Base-by-base conservation (phyloP, 1,140 invertebrate species). In the Drosophila suzukii region DNA sequence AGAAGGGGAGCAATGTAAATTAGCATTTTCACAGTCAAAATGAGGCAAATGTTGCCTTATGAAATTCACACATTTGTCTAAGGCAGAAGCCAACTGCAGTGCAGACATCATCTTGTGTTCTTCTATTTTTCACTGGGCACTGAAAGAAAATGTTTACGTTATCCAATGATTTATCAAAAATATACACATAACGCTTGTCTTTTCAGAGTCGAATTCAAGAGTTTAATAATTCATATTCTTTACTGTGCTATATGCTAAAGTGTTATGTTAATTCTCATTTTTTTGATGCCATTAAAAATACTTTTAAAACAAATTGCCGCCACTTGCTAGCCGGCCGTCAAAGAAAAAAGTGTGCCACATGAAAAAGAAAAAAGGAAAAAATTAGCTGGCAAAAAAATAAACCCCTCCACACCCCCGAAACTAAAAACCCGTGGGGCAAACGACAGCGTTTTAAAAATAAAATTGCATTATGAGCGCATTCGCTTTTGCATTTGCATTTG, bases 401-500 rank as follows among this genome's bases (percentile, higher is more conserved):
- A 54, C 49, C 43, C 38, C 41, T 20, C 36, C 17, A 55, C 47
- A 55, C 38, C 34, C 34, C 17, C 27, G 54, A 80, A 75, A 46
- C 32, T 34, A 32, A 38, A 32, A 44, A 36, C 8, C 50, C 46
- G 24, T 13, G 47, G 38, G 47, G 54, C 39, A 81, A 81, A 74
- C 58, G 78, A 75, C 63, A 81, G 54, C 61, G 83, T 78, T 82
- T 85, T 88, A 88, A 88, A 85, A 85, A 88, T 88, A 85, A 85
- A 85, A 88, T 88, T 85, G 83, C 82, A 85, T 85, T 85, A 85
- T 85, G 82, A 85, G 68, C 65, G 62, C 81, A 85, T 70, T 85
- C 60, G 73, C 58, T 27, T n/a, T 47, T 11, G 44, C 20, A 47
- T 20, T 46, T 24, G 43, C 41, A 49, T 62, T 57, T 80, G 72